Base-by-base conservation (phyloP, 2,888 invertebrate species). In the Melanostoma scalare region DNA sequence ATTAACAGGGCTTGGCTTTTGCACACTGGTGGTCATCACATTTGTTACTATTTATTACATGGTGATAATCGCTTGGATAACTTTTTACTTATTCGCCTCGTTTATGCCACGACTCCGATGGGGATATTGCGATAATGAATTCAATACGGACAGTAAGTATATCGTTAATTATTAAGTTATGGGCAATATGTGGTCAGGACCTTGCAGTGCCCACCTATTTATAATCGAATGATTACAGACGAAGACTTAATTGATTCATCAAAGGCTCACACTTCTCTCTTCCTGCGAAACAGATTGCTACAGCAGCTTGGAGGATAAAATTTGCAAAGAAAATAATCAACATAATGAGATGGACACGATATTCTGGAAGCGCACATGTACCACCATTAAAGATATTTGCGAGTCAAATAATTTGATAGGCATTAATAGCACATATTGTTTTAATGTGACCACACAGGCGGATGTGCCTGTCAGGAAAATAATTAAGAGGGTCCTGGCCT, bases 1-100 rank as follows among this genome's bases (percentile, higher is more conserved):
- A 87, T 93, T 93, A 88, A 91, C 91, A 87, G 94, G 94, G 0
- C 90, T 95, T 1, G 95, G 95, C 0, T 94, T 94, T 87, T 94
- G 94, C 86, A 95, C 95, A 0, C 91, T 96, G 82, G 92, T 95
- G 44, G 94, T 95, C 33, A 94, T 96, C 46, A 92, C 93, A n/a
- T 91, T 95, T 50, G 94, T 96, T 65, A 94, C 94, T 20, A 93
- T 96, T 86, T 96, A 96, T 89, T 96, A 96, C 91, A 96, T 96
- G 94, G 93, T 96, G 44, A 95, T 96, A 81, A 95, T 96, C 53
- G 93, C 95, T 0, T 96, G 96, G 95, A 94, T 95, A 0, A 90
- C 95, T 30, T 95, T 95, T 89, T 96, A 96, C 89, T 94, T 94
- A 40, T 93, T 94, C 65, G 94, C 94, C 1, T 95, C 96, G 0